A percentile compares a stretch with the other conserved stretches of the same genome.
These are phyloP conservation scores for Diceros bicornis DNA, from an alignment of 2,797 vertebrate genomes.

Conservation along the genomic window DNA sequence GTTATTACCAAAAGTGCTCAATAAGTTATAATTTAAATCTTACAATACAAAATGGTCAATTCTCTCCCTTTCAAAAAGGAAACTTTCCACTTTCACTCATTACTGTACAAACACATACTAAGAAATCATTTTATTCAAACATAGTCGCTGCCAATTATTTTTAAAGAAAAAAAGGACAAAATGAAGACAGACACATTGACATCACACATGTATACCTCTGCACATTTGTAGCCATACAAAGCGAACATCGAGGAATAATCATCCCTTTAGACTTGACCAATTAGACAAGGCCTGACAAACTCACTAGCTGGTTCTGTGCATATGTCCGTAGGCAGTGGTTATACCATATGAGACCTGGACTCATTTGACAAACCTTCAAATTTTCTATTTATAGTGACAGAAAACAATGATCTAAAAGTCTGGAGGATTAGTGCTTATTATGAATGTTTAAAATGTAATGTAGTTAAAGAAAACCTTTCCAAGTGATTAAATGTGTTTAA, in stretches of 20 bases:
- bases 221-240: constrained; percentile 88
- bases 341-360: background rate
- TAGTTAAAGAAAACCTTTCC: constrained; percentile 61
- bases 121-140: constrained; percentile 83
- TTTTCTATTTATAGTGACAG: background rate
- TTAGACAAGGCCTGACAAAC: constrained; percentile 74
- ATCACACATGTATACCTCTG: constrained; percentile 85
- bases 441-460: constrained; percentile 66
- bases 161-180: constrained; percentile 71
- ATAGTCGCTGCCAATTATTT: constrained; percentile 85
- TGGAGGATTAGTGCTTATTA: constrained; percentile 68
- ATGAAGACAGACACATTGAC: constrained; percentile 81
- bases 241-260: constrained; percentile 81
- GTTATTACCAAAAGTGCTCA: constrained; percentile 95
- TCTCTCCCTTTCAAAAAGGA: constrained; percentile 85
- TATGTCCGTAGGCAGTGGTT: background rate
- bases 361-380: background rate
- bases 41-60: constrained; percentile 86
- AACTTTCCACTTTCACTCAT: constrained; percentile 83
- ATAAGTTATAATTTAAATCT: constrained; percentile 91
- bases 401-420: constrained; percentile 55
- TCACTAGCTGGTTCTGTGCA: constrained; percentile 45
- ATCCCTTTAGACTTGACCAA: constrained; percentile 71
- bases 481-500: constrained; percentile 61
- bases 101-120: constrained; percentile 81